Base-by-base conservation (phyloP, 2,797 vertebrate species). In the Capromys pilorides region DNA sequence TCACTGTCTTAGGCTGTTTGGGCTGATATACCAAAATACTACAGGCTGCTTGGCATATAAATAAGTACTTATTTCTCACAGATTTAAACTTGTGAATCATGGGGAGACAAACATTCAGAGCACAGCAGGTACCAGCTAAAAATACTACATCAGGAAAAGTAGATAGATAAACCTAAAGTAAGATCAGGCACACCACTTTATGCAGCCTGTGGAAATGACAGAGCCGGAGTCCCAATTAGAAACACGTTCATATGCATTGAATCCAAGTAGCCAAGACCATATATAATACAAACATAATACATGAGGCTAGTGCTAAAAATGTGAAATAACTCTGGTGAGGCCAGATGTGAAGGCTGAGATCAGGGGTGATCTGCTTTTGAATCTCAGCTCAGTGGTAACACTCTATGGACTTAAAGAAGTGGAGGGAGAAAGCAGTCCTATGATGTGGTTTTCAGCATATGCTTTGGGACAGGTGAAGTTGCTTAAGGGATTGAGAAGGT, bases 351-450 rank as follows among this genome's bases (percentile, higher is more conserved):
- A 59, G 64, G 2, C 33, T 69, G 45, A 86, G 71, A 41, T 75
- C 6, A 36, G 45, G 8, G 11, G 21, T 41, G 49, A 16, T 31
- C n/a, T 69, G 89, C 59, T 3, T 73, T 54, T 80, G 64, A 90
- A 19, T 41, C 33, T 89, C 36, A 82, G n/a, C 1, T 10, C 19
- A 31, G 0, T 4, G 31, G 8, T 1, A 7, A 11, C 6, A 1
- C 6, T 64, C 59, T 66, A 0, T 12, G 57, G 36, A n/a, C 54
- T 45, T 24, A 33, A 79, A 69, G 80, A 91, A 79, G 39, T 1
- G 24, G 24, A 78, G 54, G 26, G 24, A 51, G 31, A 54, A 10
- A 2, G 1, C 0, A 39, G n/a, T 12, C 2, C 16, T 36, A 1
- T 9, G 41, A 6, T 8, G 33, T 57, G 61, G 13, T 5, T 86